Base-by-base conservation (phyloP, 2,797 vertebrate genomes). In the Prionace glauca region DNA sequence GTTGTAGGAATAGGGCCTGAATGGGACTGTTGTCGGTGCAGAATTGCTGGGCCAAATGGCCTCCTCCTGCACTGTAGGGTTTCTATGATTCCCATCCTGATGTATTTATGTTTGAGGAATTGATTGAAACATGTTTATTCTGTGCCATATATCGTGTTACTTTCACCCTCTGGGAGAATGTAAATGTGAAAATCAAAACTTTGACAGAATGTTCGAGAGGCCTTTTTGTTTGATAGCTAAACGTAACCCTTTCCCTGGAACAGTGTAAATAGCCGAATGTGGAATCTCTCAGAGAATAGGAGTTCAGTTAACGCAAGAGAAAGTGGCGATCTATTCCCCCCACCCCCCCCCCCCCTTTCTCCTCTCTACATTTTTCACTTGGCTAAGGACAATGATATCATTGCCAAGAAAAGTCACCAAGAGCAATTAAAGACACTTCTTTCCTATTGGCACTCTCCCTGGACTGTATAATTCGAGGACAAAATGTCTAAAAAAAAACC, bases 401-500 rank as follows among this genome's bases (percentile, higher is more conserved):
- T 74, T 94, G 92, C 92, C 92, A 72, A 72, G 65, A 71, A 71
- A 94, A 94, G 92, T 94, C 92, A 94, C 92, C 67, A 71, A 5
- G 36, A 71, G 67, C 93, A 71, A 94, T 74, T 74, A 50, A 95
- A 74, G 50, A 14, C 65, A 92, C 62, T 69, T 50, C 93, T 56
- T 45, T 65, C 69, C 93, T n/a, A 16, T 77, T 95, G 69, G 93
- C 45, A 60, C 9, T 95, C 36, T 77, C 69, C 93, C 24, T 45
- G 41, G 71, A 74, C 93, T 94, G 69, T 94, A 94, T 74, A 94
- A 94, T 94, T 74, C 41, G 5, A 41, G 93, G 93, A 94, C 69
- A 94, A 94, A 94, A 94, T 94, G 93, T 94, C 93, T 94, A 26
- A 88, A 88, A 71, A 88, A 88, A 71, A 50, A 29, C 36, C n/a